Evolutionary conservation across 2,113 vertebrate genomes (phyloP).

Genomic region (Rhinopomastus cyanomelas): DNA sequence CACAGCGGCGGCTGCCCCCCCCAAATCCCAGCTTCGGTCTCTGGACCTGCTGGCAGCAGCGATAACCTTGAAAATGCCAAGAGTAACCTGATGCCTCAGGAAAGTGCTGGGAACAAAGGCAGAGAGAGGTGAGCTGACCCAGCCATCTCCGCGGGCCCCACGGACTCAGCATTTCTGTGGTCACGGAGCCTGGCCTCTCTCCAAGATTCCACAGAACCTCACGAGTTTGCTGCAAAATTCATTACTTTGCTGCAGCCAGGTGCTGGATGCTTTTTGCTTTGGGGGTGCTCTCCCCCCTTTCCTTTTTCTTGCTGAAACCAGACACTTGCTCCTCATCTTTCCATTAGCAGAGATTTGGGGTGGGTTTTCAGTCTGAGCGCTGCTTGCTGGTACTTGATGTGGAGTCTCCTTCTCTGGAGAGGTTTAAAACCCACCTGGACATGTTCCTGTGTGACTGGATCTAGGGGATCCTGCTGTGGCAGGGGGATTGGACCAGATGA

Average conservation of each 20-base stretch:
- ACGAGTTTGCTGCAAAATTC: slow-evolving; percentile 68
- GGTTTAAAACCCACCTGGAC: too few relatives aligned
- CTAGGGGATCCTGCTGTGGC: too few relatives aligned
- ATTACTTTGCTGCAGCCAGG: slow-evolving; percentile 68
- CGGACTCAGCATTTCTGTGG: slow-evolving; percentile 70
- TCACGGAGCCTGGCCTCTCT: slow-evolving; percentile 43
- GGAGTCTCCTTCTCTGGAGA: too few relatives aligned
- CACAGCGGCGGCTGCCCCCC: fast-evolving
- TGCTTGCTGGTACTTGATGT: fast-evolving
- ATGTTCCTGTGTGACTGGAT: too few relatives aligned
- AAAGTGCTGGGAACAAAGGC: slow-evolving; percentile 54
- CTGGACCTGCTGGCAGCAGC: slow-evolving; percentile 26
- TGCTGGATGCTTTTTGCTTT: slow-evolving; percentile 45
- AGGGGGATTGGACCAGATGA: too few relatives aligned
- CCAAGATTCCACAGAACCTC: slow-evolving; percentile 68
- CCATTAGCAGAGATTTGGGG: background rate
- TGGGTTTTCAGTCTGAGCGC: background rate
- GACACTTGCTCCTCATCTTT: background rate
- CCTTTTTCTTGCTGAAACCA: slow-evolving; percentile 1
- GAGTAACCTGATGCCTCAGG: slow-evolving; percentile 42
- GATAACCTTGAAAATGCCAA: slow-evolving; percentile 64
- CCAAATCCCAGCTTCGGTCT: background rate
- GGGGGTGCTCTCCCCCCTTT: background rate
- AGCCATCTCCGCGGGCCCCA: slow-evolving; percentile 66
- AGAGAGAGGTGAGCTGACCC: slow-evolving; percentile 57